Evolutionary conservation across 2,797 vertebrate genomes (phyloP).

Genomic region (Crocidura indochinensis): DNA sequence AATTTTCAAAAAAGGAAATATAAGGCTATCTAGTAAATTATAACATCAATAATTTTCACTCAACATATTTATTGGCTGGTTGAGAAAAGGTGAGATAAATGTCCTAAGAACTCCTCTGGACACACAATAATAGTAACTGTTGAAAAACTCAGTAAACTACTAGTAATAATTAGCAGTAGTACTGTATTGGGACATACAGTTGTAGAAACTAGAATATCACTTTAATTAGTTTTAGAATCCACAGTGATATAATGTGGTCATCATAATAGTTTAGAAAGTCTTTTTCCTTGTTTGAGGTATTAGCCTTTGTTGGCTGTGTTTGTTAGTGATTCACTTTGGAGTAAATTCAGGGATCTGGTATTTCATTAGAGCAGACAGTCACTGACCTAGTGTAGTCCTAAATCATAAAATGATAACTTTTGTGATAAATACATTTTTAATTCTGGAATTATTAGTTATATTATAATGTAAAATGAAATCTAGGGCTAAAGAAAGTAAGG

Average conservation of each 20-base stretch:
- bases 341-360: neutral
- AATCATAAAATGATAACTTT: constrained; percentile 42
- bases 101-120: neutral
- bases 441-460: no score
- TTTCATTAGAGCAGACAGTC: neutral
- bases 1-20: constrained; percentile 17
- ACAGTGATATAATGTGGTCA: neutral
- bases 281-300: neutral
- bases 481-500: no score
- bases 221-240: no score
- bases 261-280: neutral
- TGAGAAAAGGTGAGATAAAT: neutral
- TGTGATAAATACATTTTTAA: neutral
- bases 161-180: no score
- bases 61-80: neutral
- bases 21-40: constrained; percentile 10
- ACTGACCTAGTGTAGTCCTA: neutral
- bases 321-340: neutral
- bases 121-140: neutral
- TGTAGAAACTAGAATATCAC: neutral
- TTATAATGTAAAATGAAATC: no score
- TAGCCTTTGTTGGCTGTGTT: neutral
- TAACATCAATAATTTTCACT: neutral
- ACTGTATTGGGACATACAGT: neutral
- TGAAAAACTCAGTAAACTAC: no score